Evolutionary conservation across 2,113 vertebrate genomes (phyloP).

Genomic region (Cololabis saira): DNA sequence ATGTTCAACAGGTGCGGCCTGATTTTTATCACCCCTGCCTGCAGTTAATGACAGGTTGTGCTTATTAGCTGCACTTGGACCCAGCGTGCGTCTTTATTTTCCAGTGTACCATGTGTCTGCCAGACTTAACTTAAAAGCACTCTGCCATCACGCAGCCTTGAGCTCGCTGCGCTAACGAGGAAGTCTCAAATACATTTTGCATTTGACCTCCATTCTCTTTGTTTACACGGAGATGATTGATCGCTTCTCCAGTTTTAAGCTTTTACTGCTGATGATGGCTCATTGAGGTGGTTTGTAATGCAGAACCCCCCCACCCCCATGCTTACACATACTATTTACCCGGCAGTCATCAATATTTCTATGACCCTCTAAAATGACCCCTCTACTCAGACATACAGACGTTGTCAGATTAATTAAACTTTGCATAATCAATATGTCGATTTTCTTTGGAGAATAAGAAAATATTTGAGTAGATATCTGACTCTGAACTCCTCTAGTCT

Average conservation of each 20-base stretch:
- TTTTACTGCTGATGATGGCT: constrained; percentile 74
- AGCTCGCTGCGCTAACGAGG: neutral
- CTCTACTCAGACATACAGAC: constrained; percentile 16
- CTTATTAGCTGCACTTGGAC: no score
- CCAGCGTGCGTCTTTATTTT: no score
- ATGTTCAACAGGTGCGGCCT: neutral
- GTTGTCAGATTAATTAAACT: constrained; percentile 48
- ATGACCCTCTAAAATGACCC: constrained; percentile 64
- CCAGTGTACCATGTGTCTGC: no score
- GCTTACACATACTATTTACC: constrained; percentile 45
- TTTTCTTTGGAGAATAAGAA: neutral
- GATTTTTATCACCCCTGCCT: neutral
- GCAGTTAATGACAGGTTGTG: neutral
- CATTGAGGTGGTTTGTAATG: constrained; percentile 55
- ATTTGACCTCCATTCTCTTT: constrained; percentile 56
- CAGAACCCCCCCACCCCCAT: constrained; percentile 35
- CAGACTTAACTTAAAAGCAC: neutral
- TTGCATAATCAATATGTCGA: constrained; percentile 69
- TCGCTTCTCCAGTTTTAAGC: constrained; percentile 62
- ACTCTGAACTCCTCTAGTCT: constrained; percentile 1
- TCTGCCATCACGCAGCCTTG: constrained; percentile 14
- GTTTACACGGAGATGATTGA: constrained; percentile 54
- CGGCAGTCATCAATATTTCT: constrained; percentile 71
- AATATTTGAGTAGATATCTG: constrained; percentile 17
- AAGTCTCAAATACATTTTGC: constrained; percentile 20